These are phyloP conservation scores for Tupaia tana DNA, from an alignment of 2,113 vertebrate genomes.

Conservation along the genomic window DNA sequence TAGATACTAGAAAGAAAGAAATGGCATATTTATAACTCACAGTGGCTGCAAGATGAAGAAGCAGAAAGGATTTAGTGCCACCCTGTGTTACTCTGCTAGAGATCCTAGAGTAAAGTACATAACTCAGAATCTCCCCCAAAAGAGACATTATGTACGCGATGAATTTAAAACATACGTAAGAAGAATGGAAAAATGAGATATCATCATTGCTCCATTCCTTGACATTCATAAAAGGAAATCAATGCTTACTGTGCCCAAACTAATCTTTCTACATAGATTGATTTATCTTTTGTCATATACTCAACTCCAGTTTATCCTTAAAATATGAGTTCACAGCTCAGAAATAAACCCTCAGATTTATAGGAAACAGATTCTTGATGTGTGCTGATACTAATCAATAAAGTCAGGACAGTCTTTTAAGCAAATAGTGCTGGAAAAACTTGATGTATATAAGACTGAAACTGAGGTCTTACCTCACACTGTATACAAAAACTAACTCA, in stretches of 20 bases:
- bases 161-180: constrained; percentile 6
- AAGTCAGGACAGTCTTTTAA: background rate
- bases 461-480: background rate
- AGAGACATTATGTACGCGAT: background rate
- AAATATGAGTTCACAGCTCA: background rate
- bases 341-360: background rate
- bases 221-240: background rate
- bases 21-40: background rate
- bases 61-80: background rate
- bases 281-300: constrained; percentile 27
- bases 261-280: background rate
- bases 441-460: background rate
- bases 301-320: constrained; percentile 27
- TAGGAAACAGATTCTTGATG: constrained; percentile 25
- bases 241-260: background rate
- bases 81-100: background rate
- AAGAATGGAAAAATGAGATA: background rate
- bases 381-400: background rate
- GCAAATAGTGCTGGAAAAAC: background rate
- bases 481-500: background rate
- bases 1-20: background rate
- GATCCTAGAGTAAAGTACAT: background rate
- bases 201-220: background rate
- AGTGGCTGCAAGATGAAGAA: background rate
- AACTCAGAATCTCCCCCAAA: background rate